Base-by-base conservation (phyloP, 2,797 vertebrate species). In the Syngnathus rostellatus region DNA sequence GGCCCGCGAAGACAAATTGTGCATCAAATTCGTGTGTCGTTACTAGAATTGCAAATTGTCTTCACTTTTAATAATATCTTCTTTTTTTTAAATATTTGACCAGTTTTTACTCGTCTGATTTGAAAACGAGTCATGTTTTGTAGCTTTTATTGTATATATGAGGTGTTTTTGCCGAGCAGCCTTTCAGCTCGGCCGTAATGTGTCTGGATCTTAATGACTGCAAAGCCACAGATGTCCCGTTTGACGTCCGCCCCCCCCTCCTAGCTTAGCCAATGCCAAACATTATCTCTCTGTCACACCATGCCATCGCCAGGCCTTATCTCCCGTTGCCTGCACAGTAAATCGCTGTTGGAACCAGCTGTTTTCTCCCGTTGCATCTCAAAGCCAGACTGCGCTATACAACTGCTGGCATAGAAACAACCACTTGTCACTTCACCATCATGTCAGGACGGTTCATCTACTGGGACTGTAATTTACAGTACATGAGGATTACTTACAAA, bases 221-320 rank as follows among this genome's bases (percentile, higher is more conserved):
- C 50, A 72, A 58, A 67, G 72, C 72, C 76, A 40, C 80, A 81
- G 78, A 83, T 83, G 75, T 75, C 63, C 55, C n/a, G n/a, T 58
- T 73, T 64, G 39, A 40, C 69, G 31, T 31, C 31, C 46, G 40
- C 53, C 65, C 50, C 65, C 63, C 63, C 74, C 39, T 66, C 71
- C 57, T 48, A 77, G 70, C 67, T 74, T 69, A 63, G 66, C 75
- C 79, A 76, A 70, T 53, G 71, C 60, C 23, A 53, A 51, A 73
- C 68, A 78, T 85, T 82, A 86, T 85, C 84, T 82, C 64, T 72
- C 70, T 70, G 81, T 80, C 81, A 78, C 81, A 81, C 74, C 72
- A 77, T 61, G 76, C 70, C 81, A 83, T 82, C 73, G 84, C 72
- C 79, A 78, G 70, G 72, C 77, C 73, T 86, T 78, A 85, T 84